Base-by-base conservation (phyloP, 2,888 invertebrate species). In the Aricia artaxerxes region DNA sequence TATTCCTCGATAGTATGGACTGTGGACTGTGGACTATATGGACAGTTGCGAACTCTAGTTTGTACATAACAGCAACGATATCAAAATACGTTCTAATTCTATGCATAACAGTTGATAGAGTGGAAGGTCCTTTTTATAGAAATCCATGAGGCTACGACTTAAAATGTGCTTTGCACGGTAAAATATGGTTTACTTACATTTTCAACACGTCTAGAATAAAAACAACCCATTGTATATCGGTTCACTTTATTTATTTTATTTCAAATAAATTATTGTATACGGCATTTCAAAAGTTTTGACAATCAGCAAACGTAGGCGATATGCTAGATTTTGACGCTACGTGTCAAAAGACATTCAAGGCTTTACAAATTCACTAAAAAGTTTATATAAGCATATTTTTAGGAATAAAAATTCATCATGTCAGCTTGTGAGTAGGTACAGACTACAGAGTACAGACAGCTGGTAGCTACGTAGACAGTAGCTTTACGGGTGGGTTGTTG, bases 211-310 rank as follows among this genome's bases (percentile, higher is more conserved):
- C 85, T 91, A 77, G 93, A 91, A 84, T 86, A 90, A 84, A 93
- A 87, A 84, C 94, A 94, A 84, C 94, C 94, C 94, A 94, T 94
- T 83, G 82, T 86, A 2, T 13, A 69, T 69, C 5, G 1, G 13
- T 64, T 31, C 9, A 3, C 31, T 64, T 64, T 64, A 11, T 64
- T 64, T 64, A 31, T 64, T 64, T 64, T 73, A 73, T 16, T 73
- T 73, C 6, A n/a, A 73, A 13, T 49, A 49, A 75, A 38, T 44
- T 5, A 53, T 57, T 11, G 6, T 31, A 57, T 35, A 76, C 35
- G 87, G 88, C 93, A 94, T 93, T 85, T 91, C 91, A 87, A 90
- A 92, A 91, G 88, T 85, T 84, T 79, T 89, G 92, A 91, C 91
- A 92, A 84, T 82, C 85, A 90, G 88, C 91, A 92, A 16, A 57